Percentiles rank a stretch among this genome's conserved stretches.
These are phyloP conservation scores for Gallinago jamesoni DNA, from an alignment of 2,113 vertebrate genomes.

Conservation along the genomic window DNA sequence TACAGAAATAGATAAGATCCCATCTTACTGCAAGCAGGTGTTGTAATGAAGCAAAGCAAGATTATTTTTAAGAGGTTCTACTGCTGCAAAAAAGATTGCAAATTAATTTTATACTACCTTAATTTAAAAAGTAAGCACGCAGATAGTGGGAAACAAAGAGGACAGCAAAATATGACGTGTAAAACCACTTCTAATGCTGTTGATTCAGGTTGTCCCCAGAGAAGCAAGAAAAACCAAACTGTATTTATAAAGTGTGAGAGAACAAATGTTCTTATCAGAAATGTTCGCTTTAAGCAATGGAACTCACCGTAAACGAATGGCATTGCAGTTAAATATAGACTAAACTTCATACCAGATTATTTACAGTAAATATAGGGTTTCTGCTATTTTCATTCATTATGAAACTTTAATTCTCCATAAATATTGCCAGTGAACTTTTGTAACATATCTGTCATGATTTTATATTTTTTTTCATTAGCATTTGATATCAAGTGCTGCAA, in stretches of 20 bases:
- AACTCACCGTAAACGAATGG: not conserved
- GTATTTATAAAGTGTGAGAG: too few relatives aligned
- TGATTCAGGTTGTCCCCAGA: not conserved
- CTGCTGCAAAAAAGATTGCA: not conserved
- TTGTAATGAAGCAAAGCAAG: constrained; percentile 61
- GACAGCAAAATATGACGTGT: not conserved
- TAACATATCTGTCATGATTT: not conserved
- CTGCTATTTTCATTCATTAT: not conserved
- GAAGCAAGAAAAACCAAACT: not conserved
- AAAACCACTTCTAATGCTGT: not conserved
- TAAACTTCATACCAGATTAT: not conserved
- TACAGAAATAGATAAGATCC: constrained; percentile 71
- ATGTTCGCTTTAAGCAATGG: not conserved
- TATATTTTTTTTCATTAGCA: not conserved
- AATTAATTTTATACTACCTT: not conserved
- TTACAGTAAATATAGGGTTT: not conserved
- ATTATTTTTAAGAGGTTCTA: constrained; percentile 54
- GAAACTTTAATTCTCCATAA: not conserved
- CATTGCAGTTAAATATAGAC: not conserved
- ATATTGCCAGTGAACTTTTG: not conserved
- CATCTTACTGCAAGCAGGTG: constrained; percentile 69
- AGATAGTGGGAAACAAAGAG: not conserved
- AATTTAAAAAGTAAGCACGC: not conserved
- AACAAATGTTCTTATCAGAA: not conserved
- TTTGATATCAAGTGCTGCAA: not conserved